Conservation (phyloP, 1,140 invertebrate genomes). For the Drosophila neocordata region DNA sequence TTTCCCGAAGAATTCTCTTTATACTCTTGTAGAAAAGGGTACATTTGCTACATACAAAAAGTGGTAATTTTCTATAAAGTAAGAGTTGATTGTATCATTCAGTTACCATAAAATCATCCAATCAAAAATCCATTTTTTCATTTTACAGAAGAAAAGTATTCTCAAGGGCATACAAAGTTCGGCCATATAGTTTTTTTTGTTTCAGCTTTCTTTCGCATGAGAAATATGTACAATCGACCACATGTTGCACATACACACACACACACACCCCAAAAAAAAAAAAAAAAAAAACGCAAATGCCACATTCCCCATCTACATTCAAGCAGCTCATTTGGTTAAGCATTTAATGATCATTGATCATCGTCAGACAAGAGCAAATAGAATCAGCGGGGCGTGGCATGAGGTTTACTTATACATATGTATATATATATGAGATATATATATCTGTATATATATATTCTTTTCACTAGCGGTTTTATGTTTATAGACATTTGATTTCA, state of each 20-base stretch:
- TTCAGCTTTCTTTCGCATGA: slow-evolving; percentile 39
- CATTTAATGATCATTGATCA: slow-evolving; percentile 45
- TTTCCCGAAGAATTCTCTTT: slow-evolving; percentile 33
- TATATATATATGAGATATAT: neutral
- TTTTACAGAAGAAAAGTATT: too few species aligned
- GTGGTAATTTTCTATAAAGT: too few species aligned
- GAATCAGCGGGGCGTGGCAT: neutral
- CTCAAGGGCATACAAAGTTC: too few species aligned
- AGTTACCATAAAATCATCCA: too few species aligned
- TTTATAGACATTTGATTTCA: slow-evolving; percentile 2
- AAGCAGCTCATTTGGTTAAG: slow-evolving; percentile 50
- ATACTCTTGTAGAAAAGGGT: too few species aligned
- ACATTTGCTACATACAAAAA: too few species aligned
- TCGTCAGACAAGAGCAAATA: slow-evolving; percentile 13
- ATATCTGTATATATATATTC: neutral
- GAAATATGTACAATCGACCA: slow-evolving; percentile 28
- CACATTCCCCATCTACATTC: slow-evolving; percentile 26
- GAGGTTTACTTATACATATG: neutral
- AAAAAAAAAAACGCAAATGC: slow-evolving; percentile 21
- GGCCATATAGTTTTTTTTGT: too few species aligned
- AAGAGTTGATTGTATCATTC: too few species aligned
- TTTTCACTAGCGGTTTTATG: neutral
- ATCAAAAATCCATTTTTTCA: too few species aligned
- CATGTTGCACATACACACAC: slow-evolving; percentile 31
- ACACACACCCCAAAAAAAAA: slow-evolving; percentile 8